Percentiles rank a stretch among this genome's conserved stretches.
phyloP scores from a whole-genome alignment of 2,797 vertebrate species.

The Antennarius maculatus region DNA sequence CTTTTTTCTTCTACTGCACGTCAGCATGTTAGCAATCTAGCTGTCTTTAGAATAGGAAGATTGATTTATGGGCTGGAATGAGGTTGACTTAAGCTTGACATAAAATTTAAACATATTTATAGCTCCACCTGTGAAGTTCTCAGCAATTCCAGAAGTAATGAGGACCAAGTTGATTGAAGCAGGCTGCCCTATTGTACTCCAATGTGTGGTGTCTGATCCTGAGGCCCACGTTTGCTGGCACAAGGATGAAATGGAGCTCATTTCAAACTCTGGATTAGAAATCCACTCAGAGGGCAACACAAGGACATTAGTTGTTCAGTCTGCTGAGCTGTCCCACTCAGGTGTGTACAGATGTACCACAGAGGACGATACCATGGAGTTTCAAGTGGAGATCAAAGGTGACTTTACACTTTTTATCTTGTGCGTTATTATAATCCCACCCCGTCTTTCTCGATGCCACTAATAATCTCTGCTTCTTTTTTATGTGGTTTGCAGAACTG shows the following conservation, averaged over 20 bases:
- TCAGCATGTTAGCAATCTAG: constrained; percentile 52
- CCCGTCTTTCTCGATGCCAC: constrained; percentile 69
- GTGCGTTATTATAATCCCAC: constrained; percentile 60
- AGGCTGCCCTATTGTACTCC: constrained; percentile 78
- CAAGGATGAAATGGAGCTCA: constrained; percentile 78
- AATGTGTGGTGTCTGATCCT: constrained; percentile 81
- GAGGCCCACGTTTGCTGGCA: constrained; percentile 81
- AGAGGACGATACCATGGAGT: constrained; percentile 80
- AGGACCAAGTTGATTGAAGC: constrained; percentile 77
- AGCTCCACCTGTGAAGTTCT: constrained; percentile 85
- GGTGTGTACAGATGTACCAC: constrained; percentile 82
- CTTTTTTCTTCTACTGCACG: constrained; percentile 35
- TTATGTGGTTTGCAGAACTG: constrained; percentile 58
- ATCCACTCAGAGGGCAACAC: constrained; percentile 76
- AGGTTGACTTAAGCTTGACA: constrained; percentile 65
- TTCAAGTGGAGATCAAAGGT: constrained; percentile 89
- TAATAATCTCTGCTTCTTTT: constrained; percentile 71
- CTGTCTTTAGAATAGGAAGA: constrained; percentile 31
- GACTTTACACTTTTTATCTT: constrained; percentile 79
- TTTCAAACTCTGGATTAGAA: constrained; percentile 73
- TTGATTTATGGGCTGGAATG: constrained; percentile 43
- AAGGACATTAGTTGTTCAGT: constrained; percentile 79
- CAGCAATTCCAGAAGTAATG: constrained; percentile 77
- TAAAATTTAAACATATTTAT: constrained; percentile 79
- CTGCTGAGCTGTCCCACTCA: constrained; percentile 76